Evolutionary conservation across 1,140 invertebrate genomes (phyloP).

Genomic region (Palaemon carinicauda): DNA sequence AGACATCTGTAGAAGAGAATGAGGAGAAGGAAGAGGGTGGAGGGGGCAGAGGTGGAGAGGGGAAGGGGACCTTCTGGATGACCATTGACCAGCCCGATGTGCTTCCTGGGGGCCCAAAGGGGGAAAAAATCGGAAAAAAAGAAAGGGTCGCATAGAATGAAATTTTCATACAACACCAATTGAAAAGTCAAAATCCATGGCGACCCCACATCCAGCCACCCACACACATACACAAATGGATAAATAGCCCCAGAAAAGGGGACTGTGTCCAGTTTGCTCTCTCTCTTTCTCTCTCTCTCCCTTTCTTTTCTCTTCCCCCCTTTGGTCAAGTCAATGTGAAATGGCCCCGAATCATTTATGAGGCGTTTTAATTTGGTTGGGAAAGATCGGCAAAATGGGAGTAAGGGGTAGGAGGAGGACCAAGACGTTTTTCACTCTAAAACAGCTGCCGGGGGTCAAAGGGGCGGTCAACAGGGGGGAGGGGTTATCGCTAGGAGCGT

Average conservation of each 20-base stretch:
- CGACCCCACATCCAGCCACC: conserved; percentile 7
- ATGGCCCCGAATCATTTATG: conserved; percentile 22
- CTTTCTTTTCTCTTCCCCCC: neutral
- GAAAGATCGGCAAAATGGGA: neutral
- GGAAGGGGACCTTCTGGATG: neutral
- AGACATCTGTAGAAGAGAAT: conserved; percentile 15
- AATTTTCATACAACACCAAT: neutral
- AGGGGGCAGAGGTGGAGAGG: neutral
- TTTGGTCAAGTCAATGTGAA: neutral
- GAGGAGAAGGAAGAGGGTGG: neutral
- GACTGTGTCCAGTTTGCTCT: neutral
- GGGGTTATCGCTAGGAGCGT: neutral
- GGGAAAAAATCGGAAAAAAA: neutral
- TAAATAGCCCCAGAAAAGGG: neutral
- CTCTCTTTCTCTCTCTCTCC: neutral
- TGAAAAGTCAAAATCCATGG: conserved; percentile 38
- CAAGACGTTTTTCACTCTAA: conserved; percentile 29
- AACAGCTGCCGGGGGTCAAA: conserved; percentile 45
- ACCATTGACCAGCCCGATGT: neutral
- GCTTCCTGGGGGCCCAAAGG: neutral
- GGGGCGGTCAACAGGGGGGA: neutral
- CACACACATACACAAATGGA: neutral
- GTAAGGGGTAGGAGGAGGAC: too few relatives aligned
- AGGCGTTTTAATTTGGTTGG: conserved; percentile 6
- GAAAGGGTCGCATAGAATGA: neutral